Conservation (phyloP, 2,888 invertebrate species). For the Ashinkailepas kermadecensis region DNA sequence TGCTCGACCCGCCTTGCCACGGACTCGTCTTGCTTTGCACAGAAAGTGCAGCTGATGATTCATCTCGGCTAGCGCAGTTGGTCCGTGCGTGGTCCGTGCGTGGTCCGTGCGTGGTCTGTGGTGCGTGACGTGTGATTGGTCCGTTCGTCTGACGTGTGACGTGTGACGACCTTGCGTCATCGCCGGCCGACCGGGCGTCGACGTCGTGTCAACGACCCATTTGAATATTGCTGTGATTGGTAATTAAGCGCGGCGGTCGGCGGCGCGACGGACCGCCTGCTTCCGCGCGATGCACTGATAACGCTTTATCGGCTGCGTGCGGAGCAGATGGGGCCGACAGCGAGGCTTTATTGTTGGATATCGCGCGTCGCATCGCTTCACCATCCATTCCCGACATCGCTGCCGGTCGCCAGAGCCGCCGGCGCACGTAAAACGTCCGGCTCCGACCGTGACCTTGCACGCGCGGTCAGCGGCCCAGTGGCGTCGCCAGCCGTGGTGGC, state of each 20-base stretch:
- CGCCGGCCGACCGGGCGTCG: neutral
- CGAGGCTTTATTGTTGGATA: neutral
- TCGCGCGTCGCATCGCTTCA: neutral
- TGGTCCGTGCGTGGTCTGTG: too few species aligned
- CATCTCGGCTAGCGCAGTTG: too few species aligned
- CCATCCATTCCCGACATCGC: neutral
- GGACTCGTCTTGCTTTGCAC: too few species aligned
- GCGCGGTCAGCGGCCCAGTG: neutral
- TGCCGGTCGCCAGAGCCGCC: neutral
- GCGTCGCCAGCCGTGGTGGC: neutral
- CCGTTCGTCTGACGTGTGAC: too few species aligned
- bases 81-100: neutral
- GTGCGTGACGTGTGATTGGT: too few species aligned
- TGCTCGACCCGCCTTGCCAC: too few species aligned
- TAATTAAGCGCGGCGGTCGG: neutral
- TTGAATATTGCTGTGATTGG: conserved; percentile 11
- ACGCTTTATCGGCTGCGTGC: neutral
- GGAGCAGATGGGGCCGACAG: neutral
- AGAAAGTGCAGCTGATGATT: too few species aligned
- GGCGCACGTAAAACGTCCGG: neutral
- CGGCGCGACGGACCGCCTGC: neutral
- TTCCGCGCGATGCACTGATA: neutral
- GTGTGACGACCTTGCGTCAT: neutral
- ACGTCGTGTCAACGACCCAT: neutral
- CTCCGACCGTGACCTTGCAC: neutral